Evolutionary conservation across 2,888 invertebrate genomes (phyloP), one percentile per base, ranked within the genome.

Genomic region (Coelopa pilipes): DNA sequence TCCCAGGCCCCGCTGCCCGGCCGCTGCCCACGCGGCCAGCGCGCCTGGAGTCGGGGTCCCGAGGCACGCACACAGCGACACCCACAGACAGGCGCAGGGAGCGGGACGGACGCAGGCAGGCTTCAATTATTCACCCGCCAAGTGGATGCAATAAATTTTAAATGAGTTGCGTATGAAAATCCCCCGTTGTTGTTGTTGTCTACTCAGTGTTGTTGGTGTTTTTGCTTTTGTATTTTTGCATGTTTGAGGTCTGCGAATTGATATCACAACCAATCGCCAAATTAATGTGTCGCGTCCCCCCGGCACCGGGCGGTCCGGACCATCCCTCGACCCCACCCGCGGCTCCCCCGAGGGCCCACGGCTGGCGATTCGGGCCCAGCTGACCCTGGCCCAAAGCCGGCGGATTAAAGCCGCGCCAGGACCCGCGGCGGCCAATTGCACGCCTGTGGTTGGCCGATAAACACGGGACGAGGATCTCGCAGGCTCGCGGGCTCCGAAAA

Each of bases 91-190:
- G 17, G 7, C 53, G 19, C 55, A 59, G 2, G n/a, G n/a, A n/a
- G n/a, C n/a, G n/a, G n/a, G n/a, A 45, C 34, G 59, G 34, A 60
- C 53, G 34, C 60, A 45, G 47, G 62, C 45, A 47, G 55, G 46
- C 21, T 72, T 77, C 74, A 78, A 81, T 82, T 80, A 81, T 81
- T 82, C 80, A 78, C 81, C 81, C 81, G 79, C 80, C 78, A 77
- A 81, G 81, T 82, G 82, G 78, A 81, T 70, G 74, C 71, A 74
- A 76, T 76, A 76, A 74, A 76, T 77, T 77, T 76, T 70, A 71
- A 77, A 75, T 73, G 69, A 75, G 67, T 74, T 74, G 72, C 53
- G 49, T 62, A 70, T 34, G 34, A 34, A 34, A 53, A 53, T 7
- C 7, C 34, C 53, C 53, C 10, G n/a, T 53, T 15, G 53, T 15